A percentile compares a stretch with the other conserved stretches of the same genome.
These are phyloP conservation scores for Fulmarus glacialis DNA, from an alignment of 2,113 vertebrate genomes.

Conservation along the genomic window DNA sequence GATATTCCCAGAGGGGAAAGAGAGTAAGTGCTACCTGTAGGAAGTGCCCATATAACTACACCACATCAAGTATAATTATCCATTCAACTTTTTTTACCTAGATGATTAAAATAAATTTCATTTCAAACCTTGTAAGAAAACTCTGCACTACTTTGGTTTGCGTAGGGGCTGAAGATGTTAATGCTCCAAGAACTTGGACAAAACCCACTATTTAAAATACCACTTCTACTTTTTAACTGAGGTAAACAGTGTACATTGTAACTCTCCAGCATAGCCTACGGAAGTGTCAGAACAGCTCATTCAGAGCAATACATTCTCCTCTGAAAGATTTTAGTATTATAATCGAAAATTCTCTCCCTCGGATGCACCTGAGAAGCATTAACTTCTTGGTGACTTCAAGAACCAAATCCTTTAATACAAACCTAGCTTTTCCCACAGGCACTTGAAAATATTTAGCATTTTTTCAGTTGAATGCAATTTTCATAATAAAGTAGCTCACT, in stretches of 20 bases:
- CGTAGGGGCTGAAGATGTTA: neutral
- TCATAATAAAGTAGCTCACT: constrained; percentile 60
- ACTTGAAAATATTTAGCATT: constrained; percentile 61
- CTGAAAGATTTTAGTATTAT: constrained; percentile 19
- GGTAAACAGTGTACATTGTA: neutral
- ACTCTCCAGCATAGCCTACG: neutral
- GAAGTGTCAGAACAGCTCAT: neutral
- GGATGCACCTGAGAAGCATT: constrained; percentile 52
- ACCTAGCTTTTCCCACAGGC: constrained; percentile 56
- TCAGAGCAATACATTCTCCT: neutral
- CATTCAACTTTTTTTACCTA: neutral
- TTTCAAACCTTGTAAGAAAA: neutral
- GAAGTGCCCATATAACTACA: neutral
- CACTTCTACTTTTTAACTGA: neutral
- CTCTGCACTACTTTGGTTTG: neutral
- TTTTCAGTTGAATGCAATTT: constrained; percentile 59
- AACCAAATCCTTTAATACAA: constrained; percentile 59
- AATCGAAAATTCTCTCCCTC: constrained; percentile 8
- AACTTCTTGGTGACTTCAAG: constrained; percentile 51
- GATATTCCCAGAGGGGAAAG: neutral
- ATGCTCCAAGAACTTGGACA: neutral
- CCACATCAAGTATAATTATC: neutral
- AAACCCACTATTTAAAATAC: neutral
- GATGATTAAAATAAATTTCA: neutral
- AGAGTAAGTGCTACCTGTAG: neutral